Evolutionary conservation across 2,113 vertebrate species (phyloP), one percentile per base, ranked within the genome.

Genomic region (Neopipo cinnamomea): DNA sequence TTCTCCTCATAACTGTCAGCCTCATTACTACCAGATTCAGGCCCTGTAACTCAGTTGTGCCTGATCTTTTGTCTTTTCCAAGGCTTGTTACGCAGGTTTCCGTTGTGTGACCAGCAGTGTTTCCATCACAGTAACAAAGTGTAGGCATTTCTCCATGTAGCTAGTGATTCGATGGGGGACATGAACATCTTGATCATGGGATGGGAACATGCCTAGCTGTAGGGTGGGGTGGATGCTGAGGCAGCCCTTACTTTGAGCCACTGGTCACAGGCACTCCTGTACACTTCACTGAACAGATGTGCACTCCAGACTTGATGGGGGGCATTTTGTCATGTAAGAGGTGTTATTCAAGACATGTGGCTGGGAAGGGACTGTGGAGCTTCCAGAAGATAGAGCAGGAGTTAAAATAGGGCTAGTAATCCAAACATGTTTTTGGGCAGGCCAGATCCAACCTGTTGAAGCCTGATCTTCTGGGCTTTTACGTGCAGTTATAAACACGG

Each of bases 261-360:
- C 6, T 17, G 37, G 11, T 80, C 74, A 27, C 10, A 15, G 49
- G 31, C 0, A 0, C 9, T 87, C 39, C 47, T 0, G 0, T 16
- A 25, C 13, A 3, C 46, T 66, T 35, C 24, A 20, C 30, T 12
- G 15, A 47, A 31, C 31, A 67, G 28, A 35, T 15, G 9, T 49
- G 42, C 0, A 1, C 11, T 15, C 2, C 1, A 9, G 35, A 27
- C 25, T 59, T 2, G 0, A 11, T 47, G 35, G 25, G 30, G 31
- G 49, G 23, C 30, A 11, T 49, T 77, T 50, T 18, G 18, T 31
- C 33, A 4, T 33, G 15, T 18, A 46, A 12, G 23, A 68, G 58
- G 14, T 72, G 24, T 73, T 58, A 65, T 83, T 58, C 56, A 44
- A 50, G 21, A 12, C 2, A 0, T 41, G 22, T 79, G 52, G 3